Conservation (phyloP, 2,888 invertebrate genomes). For the Aphidoletes aphidimyza region DNA sequence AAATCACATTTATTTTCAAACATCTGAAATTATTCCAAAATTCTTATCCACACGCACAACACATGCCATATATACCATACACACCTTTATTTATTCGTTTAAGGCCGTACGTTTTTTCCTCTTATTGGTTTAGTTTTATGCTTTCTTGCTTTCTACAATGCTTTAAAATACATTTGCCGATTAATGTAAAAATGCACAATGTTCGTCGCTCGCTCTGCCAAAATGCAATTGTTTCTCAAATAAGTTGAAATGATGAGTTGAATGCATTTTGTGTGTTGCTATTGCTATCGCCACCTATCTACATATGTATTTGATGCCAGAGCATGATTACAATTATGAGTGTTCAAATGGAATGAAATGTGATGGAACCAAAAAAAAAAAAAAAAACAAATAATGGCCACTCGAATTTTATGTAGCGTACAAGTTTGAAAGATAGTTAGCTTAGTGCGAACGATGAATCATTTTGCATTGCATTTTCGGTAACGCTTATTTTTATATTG, state of each 20-base stretch:
- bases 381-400: not conserved
- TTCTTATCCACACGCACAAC: too few relatives aligned
- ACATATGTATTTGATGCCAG: too few relatives aligned
- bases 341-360: too few relatives aligned
- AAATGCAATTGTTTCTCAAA: too few relatives aligned
- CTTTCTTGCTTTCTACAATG: not conserved
- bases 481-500: not conserved
- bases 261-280: too few relatives aligned
- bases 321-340: too few relatives aligned
- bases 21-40: too few relatives aligned
- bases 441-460: not conserved
- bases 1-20: too few relatives aligned
- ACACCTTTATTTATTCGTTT: not conserved
- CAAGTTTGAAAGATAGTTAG: not conserved
- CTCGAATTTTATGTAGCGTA: not conserved
- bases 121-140: not conserved
- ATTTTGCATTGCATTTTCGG: constrained; percentile 17
- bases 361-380: too few relatives aligned
- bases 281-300: too few relatives aligned
- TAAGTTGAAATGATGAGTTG: too few relatives aligned
- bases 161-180: not conserved
- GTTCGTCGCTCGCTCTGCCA: too few relatives aligned
- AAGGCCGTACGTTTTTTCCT: not conserved
- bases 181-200: not conserved
- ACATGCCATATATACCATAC: not conserved